Evolutionary conservation across 2,113 vertebrate species (phyloP).

Genomic region (Vireo altiloquus): DNA sequence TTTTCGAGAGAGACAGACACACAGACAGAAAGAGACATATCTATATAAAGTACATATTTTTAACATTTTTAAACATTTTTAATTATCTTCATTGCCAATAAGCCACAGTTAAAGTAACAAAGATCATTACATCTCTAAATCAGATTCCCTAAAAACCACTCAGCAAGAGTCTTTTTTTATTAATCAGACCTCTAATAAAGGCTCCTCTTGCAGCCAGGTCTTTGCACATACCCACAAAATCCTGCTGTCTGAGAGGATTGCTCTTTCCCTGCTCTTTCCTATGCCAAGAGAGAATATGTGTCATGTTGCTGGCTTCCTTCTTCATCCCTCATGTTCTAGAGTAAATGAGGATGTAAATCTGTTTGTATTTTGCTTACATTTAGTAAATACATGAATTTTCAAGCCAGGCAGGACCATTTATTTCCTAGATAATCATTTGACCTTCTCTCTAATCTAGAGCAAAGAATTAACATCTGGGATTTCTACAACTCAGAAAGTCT

Average conservation of each 20-base stretch:
- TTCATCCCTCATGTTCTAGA: neutral
- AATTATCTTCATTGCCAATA: neutral
- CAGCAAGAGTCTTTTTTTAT: neutral
- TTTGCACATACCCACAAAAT: neutral
- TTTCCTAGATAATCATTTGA: neutral
- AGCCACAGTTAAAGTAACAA: neutral
- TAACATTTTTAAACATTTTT: neutral
- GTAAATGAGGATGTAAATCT: neutral
- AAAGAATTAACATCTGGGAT: neutral
- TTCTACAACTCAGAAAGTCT: neutral
- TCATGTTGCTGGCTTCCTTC: neutral
- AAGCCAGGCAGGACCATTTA: neutral
- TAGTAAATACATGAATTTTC: constrained; percentile 7
- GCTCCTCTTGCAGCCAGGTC: neutral
- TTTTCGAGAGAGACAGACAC: neutral
- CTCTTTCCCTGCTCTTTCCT: neutral
- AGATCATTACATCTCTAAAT: neutral
- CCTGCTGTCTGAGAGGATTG: neutral
- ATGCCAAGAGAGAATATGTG: rapidly evolving
- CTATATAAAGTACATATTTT: neutral
- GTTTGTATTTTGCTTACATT: neutral
- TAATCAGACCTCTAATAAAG: neutral
- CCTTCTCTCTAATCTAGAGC: neutral
- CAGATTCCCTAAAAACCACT: neutral
- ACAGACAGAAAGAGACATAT: neutral